phyloP scores from a whole-genome alignment of 2,113 vertebrate genomes.

The Ptychochromis oligacanthus region DNA sequence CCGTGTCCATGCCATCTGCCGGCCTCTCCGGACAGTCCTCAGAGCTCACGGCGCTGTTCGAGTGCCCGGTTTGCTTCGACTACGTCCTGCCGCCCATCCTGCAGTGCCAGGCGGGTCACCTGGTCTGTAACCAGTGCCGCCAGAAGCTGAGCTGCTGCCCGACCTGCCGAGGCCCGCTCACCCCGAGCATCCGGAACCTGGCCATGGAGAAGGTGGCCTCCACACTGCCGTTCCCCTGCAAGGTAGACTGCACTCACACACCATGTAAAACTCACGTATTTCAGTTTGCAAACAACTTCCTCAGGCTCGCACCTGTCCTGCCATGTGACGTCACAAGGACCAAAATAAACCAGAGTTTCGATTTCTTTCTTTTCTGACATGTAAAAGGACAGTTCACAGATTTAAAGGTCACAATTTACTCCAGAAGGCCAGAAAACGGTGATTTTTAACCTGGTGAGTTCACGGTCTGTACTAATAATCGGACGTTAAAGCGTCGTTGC shows the following conservation, averaged over 20 bases:
- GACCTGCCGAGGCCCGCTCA: constrained; percentile 82
- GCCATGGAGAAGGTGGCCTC: constrained; percentile 85
- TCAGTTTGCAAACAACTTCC: constrained; percentile 9
- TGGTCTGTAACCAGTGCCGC: constrained; percentile 82
- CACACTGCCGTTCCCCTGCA: constrained; percentile 82
- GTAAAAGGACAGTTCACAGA: neutral
- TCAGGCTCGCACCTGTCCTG: neutral
- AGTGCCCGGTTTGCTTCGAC: constrained; percentile 84
- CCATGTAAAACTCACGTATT: neutral
- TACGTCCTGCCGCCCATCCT: constrained; percentile 84
- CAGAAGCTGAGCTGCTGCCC: constrained; percentile 85
- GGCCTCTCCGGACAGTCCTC: constrained; percentile 69
- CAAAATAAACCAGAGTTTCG: neutral
- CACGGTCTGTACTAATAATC: neutral
- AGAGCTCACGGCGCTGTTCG: constrained; percentile 81
- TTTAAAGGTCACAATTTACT: neutral
- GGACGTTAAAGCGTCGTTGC: no score
- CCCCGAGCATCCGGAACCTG: constrained; percentile 83
- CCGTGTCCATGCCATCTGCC: constrained; percentile 37
- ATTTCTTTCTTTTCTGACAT: neutral
- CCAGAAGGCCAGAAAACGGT: neutral
- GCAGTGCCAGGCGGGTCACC: constrained; percentile 83
- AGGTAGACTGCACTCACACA: constrained; percentile 63
- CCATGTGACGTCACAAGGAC: constrained; percentile 6
- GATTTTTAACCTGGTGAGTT: neutral